Evolutionary conservation across 1,140 invertebrate species (phyloP).

Genomic region (Leptopilina clavipes): DNA sequence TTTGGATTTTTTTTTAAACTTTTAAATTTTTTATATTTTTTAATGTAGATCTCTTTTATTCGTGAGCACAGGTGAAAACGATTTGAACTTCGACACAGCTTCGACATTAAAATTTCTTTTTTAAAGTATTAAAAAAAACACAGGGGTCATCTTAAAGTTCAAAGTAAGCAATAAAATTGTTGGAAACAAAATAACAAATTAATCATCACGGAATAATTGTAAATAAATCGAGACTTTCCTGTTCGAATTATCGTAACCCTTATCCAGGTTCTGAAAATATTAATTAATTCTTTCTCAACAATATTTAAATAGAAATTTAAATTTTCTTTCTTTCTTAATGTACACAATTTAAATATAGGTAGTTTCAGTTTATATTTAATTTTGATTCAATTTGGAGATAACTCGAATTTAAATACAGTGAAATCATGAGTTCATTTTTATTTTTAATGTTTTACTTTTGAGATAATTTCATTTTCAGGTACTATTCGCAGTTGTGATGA

Average conservation of each 20-base stretch:
- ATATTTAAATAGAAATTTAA: background rate
- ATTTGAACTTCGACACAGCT: background rate
- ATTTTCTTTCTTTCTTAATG: background rate
- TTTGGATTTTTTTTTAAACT: constrained; percentile 24
- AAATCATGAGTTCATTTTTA: background rate
- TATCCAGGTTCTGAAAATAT: constrained; percentile 32
- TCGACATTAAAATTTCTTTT: background rate
- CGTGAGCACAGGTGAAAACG: constrained; percentile 22
- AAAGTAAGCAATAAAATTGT: constrained; percentile 27
- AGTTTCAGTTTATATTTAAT: background rate
- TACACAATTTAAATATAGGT: background rate
- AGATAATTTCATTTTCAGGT: constrained; percentile 59
- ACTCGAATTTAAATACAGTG: too few relatives aligned
- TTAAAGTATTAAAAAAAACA: background rate
- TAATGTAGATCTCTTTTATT: constrained; percentile 38
- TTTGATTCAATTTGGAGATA: background rate
- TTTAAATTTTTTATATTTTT: constrained; percentile 13
- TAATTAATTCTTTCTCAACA: background rate
- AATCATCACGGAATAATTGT: background rate
- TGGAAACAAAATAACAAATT: constrained; percentile 12
- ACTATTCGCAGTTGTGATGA: constrained; percentile 51
- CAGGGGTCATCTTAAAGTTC: background rate
- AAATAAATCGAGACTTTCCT: background rate
- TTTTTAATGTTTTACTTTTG: constrained; percentile 61
- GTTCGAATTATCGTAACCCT: constrained; percentile 25